Percentiles rank a stretch among this genome's conserved stretches.
Conservation (phyloP, 2,113 vertebrate genomes). For the Sciurus niger region DNA sequence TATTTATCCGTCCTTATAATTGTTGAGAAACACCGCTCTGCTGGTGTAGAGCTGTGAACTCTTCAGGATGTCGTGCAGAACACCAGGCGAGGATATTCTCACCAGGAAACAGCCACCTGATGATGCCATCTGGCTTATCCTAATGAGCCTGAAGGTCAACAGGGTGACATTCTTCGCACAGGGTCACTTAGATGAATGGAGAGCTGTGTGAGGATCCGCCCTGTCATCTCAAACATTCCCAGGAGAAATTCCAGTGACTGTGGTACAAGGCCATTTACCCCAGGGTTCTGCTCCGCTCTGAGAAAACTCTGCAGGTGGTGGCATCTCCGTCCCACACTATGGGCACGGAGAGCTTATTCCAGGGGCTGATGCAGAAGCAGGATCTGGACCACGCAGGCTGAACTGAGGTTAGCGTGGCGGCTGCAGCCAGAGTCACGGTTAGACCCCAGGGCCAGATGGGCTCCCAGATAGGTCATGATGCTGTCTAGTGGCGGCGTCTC, state of each 20-base stretch:
- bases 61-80: conserved; percentile 25
- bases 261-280: background rate
- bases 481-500: conserved; percentile 21
- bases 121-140: background rate
- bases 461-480: conserved; percentile 27
- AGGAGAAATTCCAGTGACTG: background rate
- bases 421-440: background rate
- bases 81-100: background rate
- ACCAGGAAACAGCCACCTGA: background rate
- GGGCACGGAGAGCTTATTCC: background rate
- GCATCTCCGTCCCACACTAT: background rate
- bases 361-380: background rate
- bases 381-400: background rate
- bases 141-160: background rate
- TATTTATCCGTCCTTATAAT: background rate
- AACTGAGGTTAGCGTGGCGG: background rate
- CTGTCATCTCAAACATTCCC: background rate
- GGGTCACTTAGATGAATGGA: background rate
- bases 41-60: background rate
- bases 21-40: background rate
- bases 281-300: background rate
- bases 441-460: background rate
- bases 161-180: background rate
- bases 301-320: background rate
- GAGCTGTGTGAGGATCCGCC: background rate